Base-by-base conservation (phyloP, 2,113 vertebrate species). In the Amazona guildingii region DNA sequence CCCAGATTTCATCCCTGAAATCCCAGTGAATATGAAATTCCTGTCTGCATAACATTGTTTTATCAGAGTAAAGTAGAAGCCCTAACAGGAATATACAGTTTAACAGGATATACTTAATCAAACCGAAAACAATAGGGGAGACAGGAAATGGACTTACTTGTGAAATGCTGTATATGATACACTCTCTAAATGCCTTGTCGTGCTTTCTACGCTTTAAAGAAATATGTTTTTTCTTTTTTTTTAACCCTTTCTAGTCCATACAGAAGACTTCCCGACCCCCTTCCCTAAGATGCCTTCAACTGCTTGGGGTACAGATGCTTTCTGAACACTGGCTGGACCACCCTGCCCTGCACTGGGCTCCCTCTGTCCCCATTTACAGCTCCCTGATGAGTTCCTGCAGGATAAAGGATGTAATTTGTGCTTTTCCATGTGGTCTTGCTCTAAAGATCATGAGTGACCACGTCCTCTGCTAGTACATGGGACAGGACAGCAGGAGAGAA, bases 101-200 rank as follows among this genome's bases (percentile, higher is more conserved):
- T 96, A 98, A 98, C 98, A 99, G 98, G 98, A 99, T 98, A 97
- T 39, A 98, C 97, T 98, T 97, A 94, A 98, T 98, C 98, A 98
- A 97, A 97, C 93, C 86, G 92, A 98, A 98, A 98, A 99, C 98
- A 98, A 98, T 98, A 96, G 98, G 37, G 95, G 94, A 98, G 97
- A 96, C 98, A 97, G 98, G 98, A 98, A 98, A 98, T 81, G 86
- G 96, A 97, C 96, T 83, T 96, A 95, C 97, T 98, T 97, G 98
- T 97, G 97, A 96, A 98, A 98, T 92, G 97, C 96, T 94, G 96
- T 94, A 97, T 96, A 97, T 69, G 76, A 96, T 98, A 97, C 77
- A 86, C 98, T 97, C 97, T 97, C 97, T 98, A 96, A 98, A 98
- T 89, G 88, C 83, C 73, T 95, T 80, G 87, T 69, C 68, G 52